phyloP scores from a whole-genome alignment of 2,113 vertebrate genomes.

The Poicephalus meyeri region DNA sequence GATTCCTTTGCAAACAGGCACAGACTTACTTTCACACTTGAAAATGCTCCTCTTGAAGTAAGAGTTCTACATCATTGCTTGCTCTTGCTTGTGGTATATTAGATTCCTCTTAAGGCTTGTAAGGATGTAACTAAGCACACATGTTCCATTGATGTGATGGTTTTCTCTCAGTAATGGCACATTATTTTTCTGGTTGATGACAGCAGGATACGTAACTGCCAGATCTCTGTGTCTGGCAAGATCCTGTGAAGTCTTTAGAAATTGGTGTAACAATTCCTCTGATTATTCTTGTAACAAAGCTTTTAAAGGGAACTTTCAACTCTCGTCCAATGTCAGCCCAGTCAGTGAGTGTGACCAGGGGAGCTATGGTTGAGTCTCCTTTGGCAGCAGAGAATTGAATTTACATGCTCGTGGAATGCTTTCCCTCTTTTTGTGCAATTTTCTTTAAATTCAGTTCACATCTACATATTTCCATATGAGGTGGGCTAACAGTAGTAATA shows the following conservation, averaged over 20 bases:
- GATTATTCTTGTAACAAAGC: not conserved
- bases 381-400: not conserved
- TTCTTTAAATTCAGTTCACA: not conserved
- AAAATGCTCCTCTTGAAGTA: not conserved
- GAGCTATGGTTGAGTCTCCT: not conserved
- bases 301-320: not conserved
- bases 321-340: not conserved
- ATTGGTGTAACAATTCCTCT: not conserved
- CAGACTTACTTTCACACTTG: not conserved
- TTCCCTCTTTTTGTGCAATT: not conserved
- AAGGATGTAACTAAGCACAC: not conserved
- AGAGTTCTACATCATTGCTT: not conserved
- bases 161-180: not conserved
- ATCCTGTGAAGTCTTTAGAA: not conserved
- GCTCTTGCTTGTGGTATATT: not conserved
- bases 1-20: not conserved
- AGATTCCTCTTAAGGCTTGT: not conserved
- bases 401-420: not conserved
- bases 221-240: not conserved
- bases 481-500: not conserved
- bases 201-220: not conserved
- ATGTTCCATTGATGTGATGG: not conserved
- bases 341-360: not conserved
- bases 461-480: rapidly evolving
- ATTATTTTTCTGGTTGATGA: not conserved